These are phyloP conservation scores for Ridgeia piscesae DNA, from an alignment of 1,140 invertebrate species.

Conservation along the genomic window DNA sequence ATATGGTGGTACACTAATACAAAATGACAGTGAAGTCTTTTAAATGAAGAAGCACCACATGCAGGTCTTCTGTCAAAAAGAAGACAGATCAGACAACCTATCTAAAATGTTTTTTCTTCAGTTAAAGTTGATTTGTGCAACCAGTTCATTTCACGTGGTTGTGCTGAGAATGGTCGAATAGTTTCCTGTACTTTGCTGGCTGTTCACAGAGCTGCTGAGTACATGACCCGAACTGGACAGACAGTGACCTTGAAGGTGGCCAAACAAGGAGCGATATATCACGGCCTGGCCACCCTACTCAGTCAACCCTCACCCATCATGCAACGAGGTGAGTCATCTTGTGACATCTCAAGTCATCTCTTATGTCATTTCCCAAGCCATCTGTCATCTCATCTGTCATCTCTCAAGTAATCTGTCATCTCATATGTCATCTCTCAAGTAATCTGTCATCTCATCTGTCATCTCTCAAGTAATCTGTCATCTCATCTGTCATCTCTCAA, in stretches of 20 bases:
- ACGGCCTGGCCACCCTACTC: constrained; percentile 90
- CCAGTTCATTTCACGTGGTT: constrained; percentile 20
- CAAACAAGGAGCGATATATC: constrained; percentile 95
- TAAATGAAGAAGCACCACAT: background rate
- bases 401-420: too few species aligned
- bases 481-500: too few species aligned
- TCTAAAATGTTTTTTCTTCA: too few species aligned
- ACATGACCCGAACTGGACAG: constrained; percentile 89
- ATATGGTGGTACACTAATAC: background rate
- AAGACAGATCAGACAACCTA: too few species aligned
- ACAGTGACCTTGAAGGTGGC: constrained; percentile 89
- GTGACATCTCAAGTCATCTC: background rate
- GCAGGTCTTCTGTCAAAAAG: too few species aligned
- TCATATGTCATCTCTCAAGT: too few species aligned
- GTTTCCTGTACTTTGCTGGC: constrained; percentile 41
- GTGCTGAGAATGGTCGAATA: background rate
- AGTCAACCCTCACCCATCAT: constrained; percentile 68
- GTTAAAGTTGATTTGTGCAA: too few species aligned
- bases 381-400: too few species aligned
- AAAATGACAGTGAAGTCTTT: background rate
- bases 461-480: too few species aligned
- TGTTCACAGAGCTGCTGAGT: constrained; percentile 79
- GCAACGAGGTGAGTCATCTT: constrained; percentile 42
- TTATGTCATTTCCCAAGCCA: too few species aligned
- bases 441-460: too few species aligned